Conservation (phyloP, 2,888 invertebrate species). For the Sesia bembeciformis region DNA sequence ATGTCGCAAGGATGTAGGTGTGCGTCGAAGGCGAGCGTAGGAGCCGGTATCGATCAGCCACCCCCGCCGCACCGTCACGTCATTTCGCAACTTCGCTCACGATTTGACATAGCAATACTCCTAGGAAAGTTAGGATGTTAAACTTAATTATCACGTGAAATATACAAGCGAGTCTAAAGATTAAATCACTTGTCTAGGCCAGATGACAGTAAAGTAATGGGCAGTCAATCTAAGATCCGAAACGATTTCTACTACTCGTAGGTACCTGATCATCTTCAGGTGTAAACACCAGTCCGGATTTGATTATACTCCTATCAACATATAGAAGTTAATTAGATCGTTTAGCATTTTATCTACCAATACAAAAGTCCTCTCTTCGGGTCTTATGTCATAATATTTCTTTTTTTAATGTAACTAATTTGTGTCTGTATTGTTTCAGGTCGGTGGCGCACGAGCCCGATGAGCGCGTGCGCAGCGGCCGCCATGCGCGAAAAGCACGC, state of each 20-base stretch:
- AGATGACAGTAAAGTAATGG: too few species aligned
- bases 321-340: too few species aligned
- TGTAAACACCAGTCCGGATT: too few species aligned
- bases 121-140: slow-evolving; percentile 18
- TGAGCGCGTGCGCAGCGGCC: slow-evolving; percentile 84
- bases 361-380: too few species aligned
- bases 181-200: background rate
- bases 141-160: background rate
- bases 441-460: slow-evolving; percentile 76
- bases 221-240: too few species aligned
- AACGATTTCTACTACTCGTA: too few species aligned
- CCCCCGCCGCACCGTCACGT: slow-evolving; percentile 29
- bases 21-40: slow-evolving; percentile 51
- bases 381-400: too few species aligned
- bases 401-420: too few species aligned
- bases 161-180: background rate
- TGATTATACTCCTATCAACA: too few species aligned
- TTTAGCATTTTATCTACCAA: too few species aligned
- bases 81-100: slow-evolving; percentile 31
- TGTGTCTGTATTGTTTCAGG: slow-evolving; percentile 44
- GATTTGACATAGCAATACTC: slow-evolving; percentile 39
- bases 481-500: slow-evolving; percentile 92
- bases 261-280: too few species aligned
- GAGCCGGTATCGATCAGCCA: slow-evolving; percentile 50
- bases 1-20: slow-evolving; percentile 60